A percentile compares a stretch with the other conserved stretches of the same genome.
phyloP scores from a whole-genome alignment of 2,888 invertebrate genomes.

The Zhengitettix transpicula region DNA sequence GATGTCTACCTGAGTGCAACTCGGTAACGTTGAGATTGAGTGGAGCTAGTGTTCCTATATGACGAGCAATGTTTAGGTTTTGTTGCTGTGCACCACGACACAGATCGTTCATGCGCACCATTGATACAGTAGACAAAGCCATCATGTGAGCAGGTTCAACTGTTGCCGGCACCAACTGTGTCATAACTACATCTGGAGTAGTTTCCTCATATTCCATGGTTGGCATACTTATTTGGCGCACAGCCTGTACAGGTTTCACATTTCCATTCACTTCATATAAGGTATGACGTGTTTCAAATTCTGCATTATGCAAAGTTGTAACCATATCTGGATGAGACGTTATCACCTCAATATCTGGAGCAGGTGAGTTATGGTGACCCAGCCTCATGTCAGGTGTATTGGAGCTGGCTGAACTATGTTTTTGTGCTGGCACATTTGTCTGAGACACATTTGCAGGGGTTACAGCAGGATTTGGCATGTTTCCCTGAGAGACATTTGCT shows the following conservation, averaged over 20 bases:
- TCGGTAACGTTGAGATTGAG: constrained; percentile 11
- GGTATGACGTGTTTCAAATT: not conserved
- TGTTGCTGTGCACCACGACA: not conserved
- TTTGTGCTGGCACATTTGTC: not conserved
- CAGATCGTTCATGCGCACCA: not conserved
- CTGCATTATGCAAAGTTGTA: not conserved
- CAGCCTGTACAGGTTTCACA: not conserved
- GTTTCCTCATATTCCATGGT: not conserved
- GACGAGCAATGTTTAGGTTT: constrained; percentile 4
- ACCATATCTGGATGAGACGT: not conserved
- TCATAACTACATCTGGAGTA: not conserved
- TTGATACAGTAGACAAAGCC: not conserved
- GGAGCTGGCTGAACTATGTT: not conserved
- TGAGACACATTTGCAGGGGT: not conserved
- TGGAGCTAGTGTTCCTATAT: constrained; percentile 5
- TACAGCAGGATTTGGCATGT: not conserved
- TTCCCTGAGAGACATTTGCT: not conserved
- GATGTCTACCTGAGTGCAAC: constrained; percentile 6
- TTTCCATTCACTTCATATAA: not conserved
- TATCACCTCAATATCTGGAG: not conserved
- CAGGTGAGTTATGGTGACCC: not conserved
- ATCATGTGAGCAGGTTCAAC: not conserved
- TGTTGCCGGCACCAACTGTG: not conserved
- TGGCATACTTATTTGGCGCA: not conserved
- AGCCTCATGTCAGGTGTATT: not conserved